A percentile compares a stretch with the other conserved stretches of the same genome.
phyloP scores from a whole-genome alignment of 2,888 invertebrate species.

The Mimachlamys varia region DNA sequence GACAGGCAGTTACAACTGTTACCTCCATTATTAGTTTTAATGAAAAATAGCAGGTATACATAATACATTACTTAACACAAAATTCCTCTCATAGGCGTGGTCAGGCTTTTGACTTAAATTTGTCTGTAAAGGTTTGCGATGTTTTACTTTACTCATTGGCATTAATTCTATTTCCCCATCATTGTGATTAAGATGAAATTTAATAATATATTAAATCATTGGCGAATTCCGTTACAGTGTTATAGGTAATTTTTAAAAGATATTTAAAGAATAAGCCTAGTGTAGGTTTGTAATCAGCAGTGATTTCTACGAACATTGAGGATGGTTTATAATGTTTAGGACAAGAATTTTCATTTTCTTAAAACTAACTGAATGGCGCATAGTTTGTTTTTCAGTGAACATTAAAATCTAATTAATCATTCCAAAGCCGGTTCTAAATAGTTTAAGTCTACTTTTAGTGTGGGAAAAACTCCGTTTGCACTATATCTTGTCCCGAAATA shows the following conservation, averaged over 20 bases:
- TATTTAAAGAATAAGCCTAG: background rate
- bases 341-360: background rate
- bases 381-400: background rate
- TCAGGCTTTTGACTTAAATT: too few relatives aligned
- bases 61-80: too few relatives aligned
- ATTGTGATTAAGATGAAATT: background rate
- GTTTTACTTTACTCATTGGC: too few relatives aligned
- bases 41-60: too few relatives aligned
- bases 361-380: background rate
- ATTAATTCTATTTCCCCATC: background rate
- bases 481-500: constrained; percentile 16
- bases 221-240: background rate
- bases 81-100: too few relatives aligned
- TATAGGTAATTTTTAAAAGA: background rate
- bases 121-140: too few relatives aligned
- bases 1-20: too few relatives aligned
- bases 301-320: background rate
- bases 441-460: background rate
- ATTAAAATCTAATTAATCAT: constrained; percentile 31
- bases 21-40: too few relatives aligned
- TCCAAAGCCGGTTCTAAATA: background rate
- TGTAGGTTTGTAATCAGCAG: background rate
- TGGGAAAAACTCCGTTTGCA: background rate
- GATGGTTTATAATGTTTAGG: background rate
- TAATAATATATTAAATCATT: background rate